These are phyloP conservation scores for Elachura formosa DNA, from an alignment of 2,113 vertebrate genomes.

Conservation along the genomic window DNA sequence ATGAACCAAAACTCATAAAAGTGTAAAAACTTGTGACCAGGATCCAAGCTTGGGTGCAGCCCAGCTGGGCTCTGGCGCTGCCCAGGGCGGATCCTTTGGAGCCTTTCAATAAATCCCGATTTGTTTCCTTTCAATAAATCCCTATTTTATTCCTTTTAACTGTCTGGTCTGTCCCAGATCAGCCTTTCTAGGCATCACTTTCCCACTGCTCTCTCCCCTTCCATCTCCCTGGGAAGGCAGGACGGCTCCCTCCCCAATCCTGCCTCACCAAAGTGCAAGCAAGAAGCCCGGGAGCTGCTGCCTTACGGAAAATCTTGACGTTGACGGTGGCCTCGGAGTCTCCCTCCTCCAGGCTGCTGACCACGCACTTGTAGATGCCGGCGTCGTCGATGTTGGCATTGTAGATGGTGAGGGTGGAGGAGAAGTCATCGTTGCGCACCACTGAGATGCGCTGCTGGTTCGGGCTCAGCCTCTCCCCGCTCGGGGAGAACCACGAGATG, in stretches of 20 bases:
- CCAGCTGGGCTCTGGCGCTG: no score
- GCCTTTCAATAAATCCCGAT: no score
- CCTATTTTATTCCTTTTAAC: no score
- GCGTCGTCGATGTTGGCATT: slow-evolving; percentile 86
- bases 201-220: no score
- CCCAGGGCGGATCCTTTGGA: no score
- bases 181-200: no score
- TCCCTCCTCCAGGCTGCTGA: slow-evolving; percentile 76
- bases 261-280: rapidly evolving
- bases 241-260: background rate
- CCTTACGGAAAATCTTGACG: slow-evolving; percentile 95
- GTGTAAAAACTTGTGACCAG: no score
- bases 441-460: slow-evolving; percentile 89
- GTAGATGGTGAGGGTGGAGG: slow-evolving; percentile 94
- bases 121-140: no score
- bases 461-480: slow-evolving; percentile 82
- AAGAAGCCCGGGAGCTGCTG: rapidly evolving
- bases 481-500: slow-evolving; percentile 95
- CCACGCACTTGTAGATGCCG: slow-evolving; percentile 93
- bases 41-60: no score
- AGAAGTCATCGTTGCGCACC: slow-evolving; percentile 84
- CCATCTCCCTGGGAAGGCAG: background rate
- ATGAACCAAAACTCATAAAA: no score
- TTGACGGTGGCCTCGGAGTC: slow-evolving; percentile 90
- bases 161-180: no score